Conservation (phyloP, 1,140 invertebrate species). For the Sminthurides bifidus region DNA sequence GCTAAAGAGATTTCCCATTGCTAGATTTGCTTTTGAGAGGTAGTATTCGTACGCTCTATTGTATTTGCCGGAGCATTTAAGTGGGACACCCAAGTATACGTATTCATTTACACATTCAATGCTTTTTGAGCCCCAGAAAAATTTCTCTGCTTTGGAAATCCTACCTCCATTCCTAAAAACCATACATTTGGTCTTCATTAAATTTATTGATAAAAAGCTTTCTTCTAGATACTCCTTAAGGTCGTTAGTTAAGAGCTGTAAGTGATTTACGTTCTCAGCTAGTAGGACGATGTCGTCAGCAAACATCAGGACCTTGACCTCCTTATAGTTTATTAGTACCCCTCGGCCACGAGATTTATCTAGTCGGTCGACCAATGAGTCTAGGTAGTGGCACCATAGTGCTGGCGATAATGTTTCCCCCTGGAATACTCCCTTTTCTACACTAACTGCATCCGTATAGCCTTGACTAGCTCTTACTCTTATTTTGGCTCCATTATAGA, state of each 20-base stretch:
- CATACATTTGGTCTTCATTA: not conserved
- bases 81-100: no score
- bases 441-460: not conserved
- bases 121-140: no score
- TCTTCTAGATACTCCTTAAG: not conserved
- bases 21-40: no score
- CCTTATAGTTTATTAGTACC: not conserved
- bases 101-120: no score
- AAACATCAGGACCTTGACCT: not conserved
- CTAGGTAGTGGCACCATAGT: not conserved
- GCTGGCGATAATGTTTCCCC: conserved; percentile 5
- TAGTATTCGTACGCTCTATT: no score
- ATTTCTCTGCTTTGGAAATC: no score
- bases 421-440: conserved; percentile 8
- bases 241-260: not conserved
- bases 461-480: not conserved
- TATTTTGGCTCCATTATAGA: not conserved
- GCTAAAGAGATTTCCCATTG: no score
- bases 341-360: not conserved
- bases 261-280: not conserved
- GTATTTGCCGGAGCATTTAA: no score
- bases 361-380: not conserved
- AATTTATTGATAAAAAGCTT: not conserved
- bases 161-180: no score
- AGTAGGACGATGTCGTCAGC: not conserved